A percentile compares a stretch with the other conserved stretches of the same genome.
Evolutionary conservation across 2,113 vertebrate genomes (phyloP).

Genomic region (Todiramphus saurophagus): DNA sequence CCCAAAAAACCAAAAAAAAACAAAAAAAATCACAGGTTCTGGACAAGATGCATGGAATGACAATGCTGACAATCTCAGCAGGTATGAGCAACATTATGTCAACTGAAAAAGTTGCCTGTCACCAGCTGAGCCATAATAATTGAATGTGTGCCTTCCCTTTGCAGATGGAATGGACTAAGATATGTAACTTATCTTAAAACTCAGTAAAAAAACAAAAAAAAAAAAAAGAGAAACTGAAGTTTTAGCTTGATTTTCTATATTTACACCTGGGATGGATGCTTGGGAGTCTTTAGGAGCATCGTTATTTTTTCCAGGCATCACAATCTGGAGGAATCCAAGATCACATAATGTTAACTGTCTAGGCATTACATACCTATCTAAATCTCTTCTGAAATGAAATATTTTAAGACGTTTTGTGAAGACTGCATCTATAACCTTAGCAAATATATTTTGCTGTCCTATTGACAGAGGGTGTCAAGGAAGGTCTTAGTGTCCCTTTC

Average conservation of each 20-base stretch:
- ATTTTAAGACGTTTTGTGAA: not conserved
- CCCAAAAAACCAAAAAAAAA: too few relatives aligned
- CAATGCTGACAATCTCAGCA: not conserved
- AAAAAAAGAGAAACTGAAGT: not conserved
- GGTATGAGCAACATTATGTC: not conserved
- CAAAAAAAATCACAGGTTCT: not conserved
- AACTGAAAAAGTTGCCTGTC: not conserved
- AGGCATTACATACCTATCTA: not conserved
- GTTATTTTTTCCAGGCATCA: not conserved
- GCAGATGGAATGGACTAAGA: not conserved
- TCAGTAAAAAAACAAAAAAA: not conserved
- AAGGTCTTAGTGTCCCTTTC: not conserved
- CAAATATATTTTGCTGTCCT: not conserved
- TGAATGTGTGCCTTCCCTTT: not conserved
- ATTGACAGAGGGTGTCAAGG: not conserved
- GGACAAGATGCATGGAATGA: not conserved
- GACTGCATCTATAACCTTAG: not conserved
- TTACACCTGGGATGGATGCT: not conserved
- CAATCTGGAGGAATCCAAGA: not conserved
- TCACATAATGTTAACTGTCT: not conserved
- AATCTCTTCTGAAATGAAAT: not conserved
- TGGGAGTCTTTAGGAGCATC: not conserved
- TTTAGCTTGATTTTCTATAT: not conserved
- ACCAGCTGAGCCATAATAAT: not conserved
- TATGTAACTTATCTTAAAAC: not conserved